phyloP scores from a whole-genome alignment of 2,888 invertebrate species.

The Caenorhabditis macrosperma region DNA sequence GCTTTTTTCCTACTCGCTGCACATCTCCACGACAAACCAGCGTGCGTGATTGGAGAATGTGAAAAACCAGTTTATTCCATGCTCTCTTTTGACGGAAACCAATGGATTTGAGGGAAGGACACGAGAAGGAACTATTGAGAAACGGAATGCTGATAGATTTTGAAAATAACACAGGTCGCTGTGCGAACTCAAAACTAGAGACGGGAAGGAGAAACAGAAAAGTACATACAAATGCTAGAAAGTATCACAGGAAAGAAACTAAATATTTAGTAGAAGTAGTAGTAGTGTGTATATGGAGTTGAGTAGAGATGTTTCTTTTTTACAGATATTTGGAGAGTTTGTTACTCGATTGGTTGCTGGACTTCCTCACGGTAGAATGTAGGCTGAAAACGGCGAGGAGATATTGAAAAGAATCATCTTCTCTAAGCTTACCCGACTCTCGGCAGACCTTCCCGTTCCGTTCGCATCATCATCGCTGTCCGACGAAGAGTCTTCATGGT shows the following conservation, averaged over 20 bases:
- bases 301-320: neutral
- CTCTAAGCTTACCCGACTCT: slow-evolving; percentile 54
- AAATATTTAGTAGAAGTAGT: neutral
- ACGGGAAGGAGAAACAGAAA: slow-evolving; percentile 1
- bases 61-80: neutral
- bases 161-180: neutral
- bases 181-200: neutral
- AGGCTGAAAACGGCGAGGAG: slow-evolving; percentile 64
- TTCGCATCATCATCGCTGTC: slow-evolving; percentile 66
- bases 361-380: slow-evolving; percentile 72
- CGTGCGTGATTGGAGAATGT: no score
- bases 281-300: neutral
- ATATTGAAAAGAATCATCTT: neutral
- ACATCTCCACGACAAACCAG: no score
- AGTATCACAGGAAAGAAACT: slow-evolving; percentile 29
- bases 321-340: neutral
- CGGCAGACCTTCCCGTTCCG: slow-evolving; percentile 32
- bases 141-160: slow-evolving; percentile 13
- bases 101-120: neutral
- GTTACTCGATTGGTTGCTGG: slow-evolving; percentile 18
- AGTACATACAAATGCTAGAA: slow-evolving; percentile 40
- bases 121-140: neutral
- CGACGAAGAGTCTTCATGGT: slow-evolving; percentile 61
- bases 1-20: no score
- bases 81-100: neutral